A percentile compares a stretch with the other conserved stretches of the same genome.
These are phyloP conservation scores for Diorhabda sublineata DNA, from an alignment of 1,140 invertebrate species.

Conservation along the genomic window DNA sequence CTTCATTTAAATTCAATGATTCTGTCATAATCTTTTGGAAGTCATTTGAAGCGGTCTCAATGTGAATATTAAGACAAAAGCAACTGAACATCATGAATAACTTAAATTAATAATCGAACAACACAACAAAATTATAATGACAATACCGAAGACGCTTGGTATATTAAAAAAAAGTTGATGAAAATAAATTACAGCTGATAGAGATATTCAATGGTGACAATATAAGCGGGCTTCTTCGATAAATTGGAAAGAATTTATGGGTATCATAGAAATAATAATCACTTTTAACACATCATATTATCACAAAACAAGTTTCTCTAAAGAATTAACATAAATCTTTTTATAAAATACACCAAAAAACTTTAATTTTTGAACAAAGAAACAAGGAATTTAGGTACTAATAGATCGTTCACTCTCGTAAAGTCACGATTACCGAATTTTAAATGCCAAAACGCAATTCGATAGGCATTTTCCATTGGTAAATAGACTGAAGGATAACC, in stretches of 20 bases:
- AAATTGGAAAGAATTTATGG: not conserved
- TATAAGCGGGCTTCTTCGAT: not conserved
- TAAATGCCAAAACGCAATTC: not conserved
- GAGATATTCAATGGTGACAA: not conserved
- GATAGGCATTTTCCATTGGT: not conserved
- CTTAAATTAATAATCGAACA: not conserved
- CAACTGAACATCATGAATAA: conserved; percentile 42
- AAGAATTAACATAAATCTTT: not conserved
- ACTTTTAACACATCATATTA: not conserved
- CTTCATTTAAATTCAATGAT: conserved; percentile 43
- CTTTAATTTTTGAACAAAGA: conserved; percentile 3
- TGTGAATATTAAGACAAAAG: conserved; percentile 53
- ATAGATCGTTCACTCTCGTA: not conserved
- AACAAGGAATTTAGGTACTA: not conserved
- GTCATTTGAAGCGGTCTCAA: conserved; percentile 46
- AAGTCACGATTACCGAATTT: not conserved
- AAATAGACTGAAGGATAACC: too few relatives aligned
- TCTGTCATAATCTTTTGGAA: conserved; percentile 43
- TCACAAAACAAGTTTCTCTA: not conserved
- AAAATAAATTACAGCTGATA: conserved; percentile 3
- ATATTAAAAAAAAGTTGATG: not conserved
- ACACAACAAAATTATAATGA: conserved; percentile 1
- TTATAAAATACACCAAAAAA: conserved; percentile 1
- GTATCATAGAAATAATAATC: not conserved
- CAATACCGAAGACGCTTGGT: not conserved